A percentile compares a stretch with the other conserved stretches of the same genome.
Conservation (phyloP, 1,140 invertebrate species). For the Cyclina sinensis region DNA sequence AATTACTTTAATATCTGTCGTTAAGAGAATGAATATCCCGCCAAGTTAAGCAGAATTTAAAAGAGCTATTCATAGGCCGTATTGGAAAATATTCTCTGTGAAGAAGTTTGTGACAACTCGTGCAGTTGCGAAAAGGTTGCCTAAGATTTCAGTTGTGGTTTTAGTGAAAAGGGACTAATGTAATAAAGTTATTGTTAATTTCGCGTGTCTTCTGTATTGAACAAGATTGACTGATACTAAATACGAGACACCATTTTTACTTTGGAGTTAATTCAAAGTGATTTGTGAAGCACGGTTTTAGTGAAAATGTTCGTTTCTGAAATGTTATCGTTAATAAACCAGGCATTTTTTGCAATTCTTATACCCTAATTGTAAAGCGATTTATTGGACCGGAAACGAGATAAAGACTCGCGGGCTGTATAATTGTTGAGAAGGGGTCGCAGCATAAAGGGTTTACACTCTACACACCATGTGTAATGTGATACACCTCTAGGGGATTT, state of each 20-base stretch:
- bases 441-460: constrained; percentile 8
- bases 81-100: constrained; percentile 4
- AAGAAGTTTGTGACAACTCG: background rate
- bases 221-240: too few relatives aligned
- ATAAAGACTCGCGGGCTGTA: background rate
- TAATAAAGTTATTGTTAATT: too few relatives aligned
- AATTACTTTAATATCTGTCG: constrained; percentile 30
- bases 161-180: too few relatives aligned
- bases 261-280: too few relatives aligned
- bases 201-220: too few relatives aligned
- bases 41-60: constrained; percentile 29
- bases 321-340: too few relatives aligned
- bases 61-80: constrained; percentile 1
- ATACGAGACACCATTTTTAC: too few relatives aligned
- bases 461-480: constrained; percentile 8
- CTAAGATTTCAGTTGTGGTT: background rate
- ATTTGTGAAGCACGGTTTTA: too few relatives aligned
- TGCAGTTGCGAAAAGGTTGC: constrained; percentile 21
- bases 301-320: too few relatives aligned
- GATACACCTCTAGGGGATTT: constrained; percentile 4
- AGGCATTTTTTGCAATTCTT: background rate
- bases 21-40: constrained; percentile 20
- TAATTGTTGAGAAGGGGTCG: background rate
- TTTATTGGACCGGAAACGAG: background rate
- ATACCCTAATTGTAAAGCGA: background rate